Base-by-base conservation (phyloP, 2,888 invertebrate species). In the Ephialtes manifestator region DNA sequence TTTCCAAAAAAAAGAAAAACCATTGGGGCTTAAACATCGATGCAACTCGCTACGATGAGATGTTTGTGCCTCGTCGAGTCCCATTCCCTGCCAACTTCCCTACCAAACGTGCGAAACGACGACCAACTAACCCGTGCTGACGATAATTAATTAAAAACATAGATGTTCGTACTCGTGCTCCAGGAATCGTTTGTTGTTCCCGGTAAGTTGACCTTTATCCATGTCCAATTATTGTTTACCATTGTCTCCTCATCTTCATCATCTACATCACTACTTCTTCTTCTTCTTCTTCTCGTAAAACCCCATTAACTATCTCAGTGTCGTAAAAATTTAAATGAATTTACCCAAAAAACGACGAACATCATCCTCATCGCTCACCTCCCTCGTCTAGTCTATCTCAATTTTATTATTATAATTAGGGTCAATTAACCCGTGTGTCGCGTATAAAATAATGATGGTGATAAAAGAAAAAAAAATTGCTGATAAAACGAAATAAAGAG, bases 401-500 rank as follows among this genome's bases (percentile, higher is more conserved):
- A 81, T 81, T 76, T 81, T 84, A 76, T 67, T 48, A 80, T 68
- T 83, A 84, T 80, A 72, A 81, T 80, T 77, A 81, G 81, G 58
- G 81, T 81, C 43, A 80, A 74, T 70, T 70, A 60, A 75, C 72
- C 84, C 77, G 83, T 75, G 84, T 81, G 84, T 84, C 67, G 67
- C 84, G 81, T 60, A 77, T 74, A 71, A 60, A 83, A 77, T 78
- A 81, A 81, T 53, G 68, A 76, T 83, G 79, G 74, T 28, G 77
- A 81, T 35, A 72, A 39, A 53, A 78, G 35, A 58, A 58, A n/a
- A 18, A 18, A 11, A 39, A 55, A 76, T 48, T 18, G 39, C 11
- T 10, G 46, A 31, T 60, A 5, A 63, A 75, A 31, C n/a, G 18
- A 28, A 74, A 31, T 4, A 31, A 63, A 28, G 15, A 48, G 43